Evolutionary conservation across 2,888 invertebrate species (phyloP), one percentile per base, ranked within the genome.

Genomic region (Patella caerulea): DNA sequence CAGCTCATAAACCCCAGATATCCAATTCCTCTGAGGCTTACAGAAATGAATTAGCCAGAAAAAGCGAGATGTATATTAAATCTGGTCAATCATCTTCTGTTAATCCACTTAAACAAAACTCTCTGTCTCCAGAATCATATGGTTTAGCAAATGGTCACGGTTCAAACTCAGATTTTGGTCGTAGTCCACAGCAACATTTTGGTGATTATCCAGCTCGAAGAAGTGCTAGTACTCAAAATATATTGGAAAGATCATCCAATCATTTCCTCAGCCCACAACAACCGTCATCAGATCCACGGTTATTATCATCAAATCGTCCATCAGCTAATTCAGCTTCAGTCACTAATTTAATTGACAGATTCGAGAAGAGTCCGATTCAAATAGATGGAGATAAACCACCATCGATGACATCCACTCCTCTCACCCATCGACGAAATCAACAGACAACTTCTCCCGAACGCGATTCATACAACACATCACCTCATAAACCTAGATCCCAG

Each of bases 401-500:
- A 45, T 82, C 85, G n/a, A 85, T 86, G 83, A 86, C 86, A 11
- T 86, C 88, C 4, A 87, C 86, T 14, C 87, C 88, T 11, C 82
- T 85, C 1, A 82, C 82, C 15, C 79, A 81, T n/a, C 78, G 86
- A 15, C 83, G 81, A 73, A 79, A 81, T 56, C 69, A 78, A 0
- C 56, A 77, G 69, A 17, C 69, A 74, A 12, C 71, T 19, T 17
- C 76, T 24, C 19, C 70, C 55, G 19, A 73, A 45, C 74, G 54
- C 19, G n/a, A 75, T 19, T 52, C 78, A 52, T 19, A 56, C 77
- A 19, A 54, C 71, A 19, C 70, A 65, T 24, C 75, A 65, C 69
- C 72, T 56, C 74, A 29, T 14, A 74, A 29, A 73, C 12, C 19
- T 29, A 52, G 55, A 17, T 52, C 17, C 17, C 34, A 15, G 17